phyloP scores from a whole-genome alignment of 1,140 invertebrate genomes.

The silkworm (Bombyx mori) region DNA sequence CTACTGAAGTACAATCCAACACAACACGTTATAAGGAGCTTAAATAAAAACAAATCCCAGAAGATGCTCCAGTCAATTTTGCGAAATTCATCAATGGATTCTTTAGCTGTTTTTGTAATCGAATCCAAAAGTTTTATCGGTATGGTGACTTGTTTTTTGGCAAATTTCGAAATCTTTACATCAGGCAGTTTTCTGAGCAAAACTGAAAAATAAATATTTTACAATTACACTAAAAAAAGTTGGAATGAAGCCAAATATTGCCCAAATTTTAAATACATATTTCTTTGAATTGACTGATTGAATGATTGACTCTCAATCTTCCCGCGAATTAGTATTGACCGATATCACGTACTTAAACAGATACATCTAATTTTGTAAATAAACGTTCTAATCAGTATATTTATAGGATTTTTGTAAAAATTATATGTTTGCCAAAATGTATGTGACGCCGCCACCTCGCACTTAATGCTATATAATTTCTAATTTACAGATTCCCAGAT shows the following conservation, averaged over 20 bases:
- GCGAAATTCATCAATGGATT: conserved; percentile 44
- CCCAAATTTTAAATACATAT: too few relatives aligned
- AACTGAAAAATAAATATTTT: conserved; percentile 2
- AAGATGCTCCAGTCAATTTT: conserved; percentile 59
- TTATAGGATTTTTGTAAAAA: too few relatives aligned
- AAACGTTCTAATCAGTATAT: too few relatives aligned
- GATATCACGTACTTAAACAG: too few relatives aligned
- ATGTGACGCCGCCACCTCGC: too few relatives aligned
- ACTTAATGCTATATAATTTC: too few relatives aligned
- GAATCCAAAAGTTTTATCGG: conserved; percentile 9
- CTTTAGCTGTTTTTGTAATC: conserved; percentile 29
- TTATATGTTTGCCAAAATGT: too few relatives aligned
- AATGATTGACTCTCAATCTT: too few relatives aligned
- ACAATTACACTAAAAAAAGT: neutral
- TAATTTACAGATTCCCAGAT: too few relatives aligned
- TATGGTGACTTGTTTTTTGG: neutral
- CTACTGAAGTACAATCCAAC: conserved; percentile 60
- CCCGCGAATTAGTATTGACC: too few relatives aligned
- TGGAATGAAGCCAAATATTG: neutral
- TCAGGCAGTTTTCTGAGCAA: conserved; percentile 6
- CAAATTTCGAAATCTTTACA: conserved; percentile 10
- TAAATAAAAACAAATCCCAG: conserved; percentile 64
- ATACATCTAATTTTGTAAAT: too few relatives aligned
- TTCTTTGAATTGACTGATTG: too few relatives aligned
- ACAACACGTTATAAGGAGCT: conserved; percentile 53